Base-by-base conservation (phyloP, 2,888 invertebrate genomes). In the Dascillus cervinus region DNA sequence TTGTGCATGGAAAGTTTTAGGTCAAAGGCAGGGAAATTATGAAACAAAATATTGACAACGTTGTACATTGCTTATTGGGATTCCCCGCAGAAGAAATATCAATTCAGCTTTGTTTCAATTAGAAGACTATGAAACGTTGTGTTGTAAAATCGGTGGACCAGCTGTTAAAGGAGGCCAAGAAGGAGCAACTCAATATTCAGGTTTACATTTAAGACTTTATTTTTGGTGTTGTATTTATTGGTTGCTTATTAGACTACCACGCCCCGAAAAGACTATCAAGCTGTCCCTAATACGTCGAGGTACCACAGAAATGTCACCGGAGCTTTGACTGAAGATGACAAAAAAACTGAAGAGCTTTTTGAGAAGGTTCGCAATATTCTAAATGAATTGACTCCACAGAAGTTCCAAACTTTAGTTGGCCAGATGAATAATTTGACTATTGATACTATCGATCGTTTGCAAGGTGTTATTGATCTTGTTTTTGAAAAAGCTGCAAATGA, bases 401-500 rank as follows among this genome's bases (percentile, higher is more conserved):
- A 94, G 58, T 92, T 92, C 60, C 77, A 82, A 31, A 83, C 81
- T 1, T 68, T 96, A 32, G 70, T 91, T 11, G 75, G 76, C 15
- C 86, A 84, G 70, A 82, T 94, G 13, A 73, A 80, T 40, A 65
- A 71, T 8, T 67, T 94, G 14, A 73, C 81, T 41, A 89, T 95
- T 33, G 82, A 89, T 59, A 85, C 81, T 3, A 75, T 76, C 34
- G 80, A 80, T 30, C 76, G 86, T 48, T 70, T 95, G 31, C 77
- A 80, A 50, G 84, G 83, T 46, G 86, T 91, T 9, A 91, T 94
- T 50, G 78, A 86, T 55, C 72, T 95, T 38, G 86, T 95, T 3
- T 95, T 95, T 61, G 90, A 94, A 60, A 96, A 96, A 69, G 83
- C 95, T 11, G 84, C 95, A 31, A 89, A 92, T 64, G 95, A 96